Evolutionary conservation across 2,888 invertebrate genomes (phyloP).

Genomic region (Leptinotarsa juncta): DNA sequence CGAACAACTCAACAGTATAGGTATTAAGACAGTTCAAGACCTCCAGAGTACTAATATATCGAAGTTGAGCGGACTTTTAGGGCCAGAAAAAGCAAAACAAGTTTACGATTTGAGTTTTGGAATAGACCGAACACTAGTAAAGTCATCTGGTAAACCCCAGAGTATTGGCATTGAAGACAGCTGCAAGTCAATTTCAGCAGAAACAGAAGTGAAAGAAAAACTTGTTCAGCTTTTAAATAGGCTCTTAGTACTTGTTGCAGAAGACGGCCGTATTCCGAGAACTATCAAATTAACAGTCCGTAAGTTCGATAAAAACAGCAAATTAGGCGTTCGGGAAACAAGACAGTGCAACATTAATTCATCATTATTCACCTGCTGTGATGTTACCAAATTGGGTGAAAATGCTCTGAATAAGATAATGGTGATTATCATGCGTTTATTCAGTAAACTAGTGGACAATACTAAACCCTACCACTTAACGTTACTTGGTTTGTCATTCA

Average conservation of each 20-base stretch:
- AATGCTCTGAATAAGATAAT: slow-evolving; percentile 75
- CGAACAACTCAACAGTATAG: slow-evolving; percentile 74
- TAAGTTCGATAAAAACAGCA: slow-evolving; percentile 75
- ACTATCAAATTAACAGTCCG: slow-evolving; percentile 80
- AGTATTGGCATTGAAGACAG: slow-evolving; percentile 85
- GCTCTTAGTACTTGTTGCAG: slow-evolving; percentile 77
- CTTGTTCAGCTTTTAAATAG: slow-evolving; percentile 77
- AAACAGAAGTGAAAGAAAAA: slow-evolving; percentile 80
- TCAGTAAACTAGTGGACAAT: slow-evolving; percentile 79
- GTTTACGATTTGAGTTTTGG: slow-evolving; percentile 79
- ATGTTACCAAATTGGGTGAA: slow-evolving; percentile 62
- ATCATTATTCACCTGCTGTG: slow-evolving; percentile 69
- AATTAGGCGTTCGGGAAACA: slow-evolving; percentile 79
- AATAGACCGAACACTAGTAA: slow-evolving; percentile 79
- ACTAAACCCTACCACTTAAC: slow-evolving; percentile 84
- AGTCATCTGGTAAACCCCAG: slow-evolving; percentile 81
- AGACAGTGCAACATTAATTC: slow-evolving; percentile 80
- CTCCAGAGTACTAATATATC: slow-evolving; percentile 72
- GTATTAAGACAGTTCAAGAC: slow-evolving; percentile 76
- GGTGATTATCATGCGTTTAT: slow-evolving; percentile 78
- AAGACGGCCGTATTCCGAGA: slow-evolving; percentile 83
- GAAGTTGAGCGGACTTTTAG: slow-evolving; percentile 70
- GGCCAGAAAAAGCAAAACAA: slow-evolving; percentile 76
- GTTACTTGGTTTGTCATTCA: slow-evolving; percentile 82
- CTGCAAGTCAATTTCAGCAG: slow-evolving; percentile 78